Percentiles rank a stretch among this genome's conserved stretches.
phyloP scores from a whole-genome alignment of 2,113 vertebrate genomes.

The Pygoscelis adeliae region DNA sequence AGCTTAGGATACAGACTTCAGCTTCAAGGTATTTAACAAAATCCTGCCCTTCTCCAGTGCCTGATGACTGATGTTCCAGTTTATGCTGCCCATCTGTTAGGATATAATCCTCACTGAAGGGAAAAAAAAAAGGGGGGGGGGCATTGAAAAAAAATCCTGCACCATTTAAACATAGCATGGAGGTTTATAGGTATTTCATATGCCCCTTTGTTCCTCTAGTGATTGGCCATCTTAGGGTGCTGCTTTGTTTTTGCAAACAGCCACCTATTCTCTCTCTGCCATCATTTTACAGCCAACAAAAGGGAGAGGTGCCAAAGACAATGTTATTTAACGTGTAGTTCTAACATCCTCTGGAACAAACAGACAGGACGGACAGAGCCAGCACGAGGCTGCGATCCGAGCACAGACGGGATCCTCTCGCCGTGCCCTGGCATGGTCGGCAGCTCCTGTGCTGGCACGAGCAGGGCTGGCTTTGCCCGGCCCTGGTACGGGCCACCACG shows the following conservation, averaged over 20 bases:
- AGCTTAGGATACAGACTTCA: not conserved
- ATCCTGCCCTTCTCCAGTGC: not conserved
- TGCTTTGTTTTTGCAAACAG: not conserved
- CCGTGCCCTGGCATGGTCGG: rapidly evolving
- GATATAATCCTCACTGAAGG: not conserved
- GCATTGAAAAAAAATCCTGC: not conserved
- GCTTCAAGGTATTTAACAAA: not conserved
- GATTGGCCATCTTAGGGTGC: not conserved
- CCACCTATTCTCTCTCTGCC: not conserved
- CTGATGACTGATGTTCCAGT: not conserved
- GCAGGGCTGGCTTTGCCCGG: rapidly evolving
- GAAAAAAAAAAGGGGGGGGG: not conserved
- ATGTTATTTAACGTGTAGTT: not conserved
- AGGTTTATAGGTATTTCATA: not conserved
- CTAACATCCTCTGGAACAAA: not conserved
- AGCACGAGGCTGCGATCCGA: not conserved
- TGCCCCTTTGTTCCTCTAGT: not conserved
- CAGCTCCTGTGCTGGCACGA: not conserved
- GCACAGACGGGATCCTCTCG: not conserved
- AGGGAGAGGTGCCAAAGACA: not conserved
- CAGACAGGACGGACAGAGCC: not conserved
- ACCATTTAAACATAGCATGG: not conserved
- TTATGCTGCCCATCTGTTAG: not conserved
- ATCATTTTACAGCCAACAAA: not conserved
- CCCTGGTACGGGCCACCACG: rapidly evolving